Percentiles rank a stretch among this genome's conserved stretches.
Conservation (phyloP, 2,888 invertebrate species). For the Leptarthrus brevirostris region DNA sequence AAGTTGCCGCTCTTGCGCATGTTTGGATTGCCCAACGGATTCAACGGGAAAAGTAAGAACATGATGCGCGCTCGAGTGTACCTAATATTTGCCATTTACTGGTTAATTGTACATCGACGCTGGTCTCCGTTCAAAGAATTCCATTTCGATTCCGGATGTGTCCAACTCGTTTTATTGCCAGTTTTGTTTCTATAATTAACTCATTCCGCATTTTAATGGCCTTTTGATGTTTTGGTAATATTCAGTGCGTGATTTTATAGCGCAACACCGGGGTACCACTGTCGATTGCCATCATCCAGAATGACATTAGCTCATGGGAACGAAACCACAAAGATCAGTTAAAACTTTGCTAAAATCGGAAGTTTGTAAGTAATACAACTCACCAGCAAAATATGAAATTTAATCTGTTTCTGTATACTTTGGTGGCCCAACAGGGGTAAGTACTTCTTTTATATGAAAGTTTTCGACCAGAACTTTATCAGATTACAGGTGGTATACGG, state of each 20-base stretch:
- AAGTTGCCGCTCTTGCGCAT: not conserved
- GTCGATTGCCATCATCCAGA: too few species aligned
- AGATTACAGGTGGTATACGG: too few species aligned
- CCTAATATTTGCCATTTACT: constrained; percentile 4
- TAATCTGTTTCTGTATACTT: too few species aligned
- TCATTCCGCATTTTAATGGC: constrained; percentile 4
- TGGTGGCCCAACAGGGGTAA: too few species aligned
- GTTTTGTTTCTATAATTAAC: constrained; percentile 17
- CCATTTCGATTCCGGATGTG: not conserved
- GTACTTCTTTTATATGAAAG: too few species aligned
- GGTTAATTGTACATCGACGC: not conserved
- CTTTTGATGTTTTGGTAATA: constrained; percentile 2
- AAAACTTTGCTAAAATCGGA: too few species aligned
- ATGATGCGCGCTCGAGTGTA: constrained; percentile 3
- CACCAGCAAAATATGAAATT: too few species aligned
- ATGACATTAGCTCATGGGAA: too few species aligned
- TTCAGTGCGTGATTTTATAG: not conserved
- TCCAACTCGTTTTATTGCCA: constrained; percentile 4
- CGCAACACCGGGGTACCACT: not conserved
- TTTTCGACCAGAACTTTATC: too few species aligned
- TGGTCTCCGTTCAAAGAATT: constrained; percentile 6
- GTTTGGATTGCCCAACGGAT: not conserved
- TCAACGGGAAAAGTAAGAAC: not conserved
- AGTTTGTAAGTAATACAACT: too few species aligned
- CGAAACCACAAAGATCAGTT: too few species aligned